A percentile compares a stretch with the other conserved stretches of the same genome.
phyloP scores from a whole-genome alignment of 2,797 vertebrate species.

The Ctenopoma multispine region DNA sequence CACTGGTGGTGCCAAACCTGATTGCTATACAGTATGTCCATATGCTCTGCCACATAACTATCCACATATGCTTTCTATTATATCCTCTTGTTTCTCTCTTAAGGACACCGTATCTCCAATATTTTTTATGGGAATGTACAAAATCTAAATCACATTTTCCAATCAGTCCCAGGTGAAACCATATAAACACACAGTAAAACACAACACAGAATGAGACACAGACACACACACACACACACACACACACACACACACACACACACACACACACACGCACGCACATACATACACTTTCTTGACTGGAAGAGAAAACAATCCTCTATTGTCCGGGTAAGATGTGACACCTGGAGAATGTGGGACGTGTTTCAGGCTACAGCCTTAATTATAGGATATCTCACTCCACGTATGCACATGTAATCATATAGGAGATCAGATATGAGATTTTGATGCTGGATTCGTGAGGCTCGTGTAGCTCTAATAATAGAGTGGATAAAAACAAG shows the following conservation, averaged over 20 bases:
- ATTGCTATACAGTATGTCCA: constrained; percentile 47
- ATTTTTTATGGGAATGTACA: constrained; percentile 79
- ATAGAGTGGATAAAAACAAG: constrained; percentile 33
- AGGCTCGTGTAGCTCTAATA: too few relatives aligned
- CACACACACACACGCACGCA: too few relatives aligned
- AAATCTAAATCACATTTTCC: constrained; percentile 74
- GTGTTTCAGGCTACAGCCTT: constrained; percentile 23
- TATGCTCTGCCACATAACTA: constrained; percentile 42
- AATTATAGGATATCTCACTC: constrained; percentile 33
- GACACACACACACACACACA: too few relatives aligned
- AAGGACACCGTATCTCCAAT: constrained; percentile 65
- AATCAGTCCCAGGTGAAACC: constrained; percentile 74
- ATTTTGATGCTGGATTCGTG: background rate
- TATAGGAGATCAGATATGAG: constrained; percentile 2
- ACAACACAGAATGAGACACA: constrained; percentile 47
- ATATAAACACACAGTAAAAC: constrained; percentile 55
- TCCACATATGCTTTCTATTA: constrained; percentile 80
- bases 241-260: too few relatives aligned
- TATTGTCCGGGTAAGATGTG: constrained; percentile 46
- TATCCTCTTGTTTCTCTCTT: constrained; percentile 56
- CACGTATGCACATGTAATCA: constrained; percentile 26
- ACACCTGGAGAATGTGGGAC: constrained; percentile 45
- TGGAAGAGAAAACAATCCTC: constrained; percentile 54
- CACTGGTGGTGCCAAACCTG: constrained; percentile 39
- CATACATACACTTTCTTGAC: constrained; percentile 25